Evolutionary conservation across 2,113 vertebrate species (phyloP).

Genomic region (Xerus inauris): DNA sequence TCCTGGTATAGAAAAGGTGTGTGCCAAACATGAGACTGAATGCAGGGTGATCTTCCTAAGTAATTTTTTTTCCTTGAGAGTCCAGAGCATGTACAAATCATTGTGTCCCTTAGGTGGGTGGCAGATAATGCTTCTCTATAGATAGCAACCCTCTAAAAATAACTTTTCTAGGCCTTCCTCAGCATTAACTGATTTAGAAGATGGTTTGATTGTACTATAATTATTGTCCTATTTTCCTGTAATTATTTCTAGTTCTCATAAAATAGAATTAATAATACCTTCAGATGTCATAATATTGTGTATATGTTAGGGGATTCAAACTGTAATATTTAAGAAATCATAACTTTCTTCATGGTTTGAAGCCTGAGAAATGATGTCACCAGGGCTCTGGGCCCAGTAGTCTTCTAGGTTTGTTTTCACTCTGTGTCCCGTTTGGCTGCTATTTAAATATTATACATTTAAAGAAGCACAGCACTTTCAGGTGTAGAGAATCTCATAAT

Average conservation of each 20-base stretch:
- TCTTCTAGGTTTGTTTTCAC: not conserved
- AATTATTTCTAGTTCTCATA: conserved; percentile 16
- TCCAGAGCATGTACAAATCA: not conserved
- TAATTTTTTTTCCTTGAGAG: not conserved
- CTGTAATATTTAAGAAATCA: not conserved
- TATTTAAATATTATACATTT: not conserved
- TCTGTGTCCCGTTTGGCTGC: not conserved
- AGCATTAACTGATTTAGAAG: not conserved
- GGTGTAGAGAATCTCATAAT: not conserved
- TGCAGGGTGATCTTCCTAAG: not conserved
- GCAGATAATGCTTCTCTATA: not conserved
- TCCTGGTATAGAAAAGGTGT: not conserved
- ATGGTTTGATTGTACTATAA: not conserved
- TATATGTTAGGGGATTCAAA: not conserved
- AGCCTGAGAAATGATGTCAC: not conserved
- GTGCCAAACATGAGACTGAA: not conserved
- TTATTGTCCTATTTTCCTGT: not conserved
- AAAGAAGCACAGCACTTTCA: not conserved
- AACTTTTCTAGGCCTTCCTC: not conserved
- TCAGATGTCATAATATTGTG: not conserved
- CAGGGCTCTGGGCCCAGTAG: not conserved
- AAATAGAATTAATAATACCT: not conserved
- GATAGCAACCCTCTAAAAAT: not conserved
- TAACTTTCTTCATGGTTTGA: not conserved
- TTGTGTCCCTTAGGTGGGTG: not conserved